Evolutionary conservation across 30 jellyfish, hydroid and myxozoan species (phyloP).

Genomic region (Rhopilema esculentum): DNA sequence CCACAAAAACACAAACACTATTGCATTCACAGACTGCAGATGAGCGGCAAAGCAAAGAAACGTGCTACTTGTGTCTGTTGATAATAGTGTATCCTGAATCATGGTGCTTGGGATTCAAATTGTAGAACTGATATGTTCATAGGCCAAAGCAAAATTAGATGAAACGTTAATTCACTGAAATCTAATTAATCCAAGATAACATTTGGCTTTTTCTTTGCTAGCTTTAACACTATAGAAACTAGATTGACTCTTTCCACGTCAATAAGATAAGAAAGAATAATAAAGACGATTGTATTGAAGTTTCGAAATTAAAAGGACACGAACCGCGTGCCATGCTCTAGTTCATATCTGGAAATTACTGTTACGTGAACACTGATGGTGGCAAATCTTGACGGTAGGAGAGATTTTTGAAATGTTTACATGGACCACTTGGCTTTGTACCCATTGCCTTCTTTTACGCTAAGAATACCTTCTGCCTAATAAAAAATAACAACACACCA

Average conservation of each 20-base stretch:
- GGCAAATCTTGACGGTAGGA: no score
- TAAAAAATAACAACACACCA: no score
- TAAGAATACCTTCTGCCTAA: no score
- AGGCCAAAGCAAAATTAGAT: background rate
- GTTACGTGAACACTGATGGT: no score
- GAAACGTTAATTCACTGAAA: background rate
- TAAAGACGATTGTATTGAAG: background rate
- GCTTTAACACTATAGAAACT: background rate
- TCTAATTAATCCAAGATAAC: background rate
- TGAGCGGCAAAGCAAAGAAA: background rate
- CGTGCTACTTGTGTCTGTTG: background rate
- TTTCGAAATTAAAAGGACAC: no score
- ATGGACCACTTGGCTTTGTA: no score
- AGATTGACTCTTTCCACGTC: background rate
- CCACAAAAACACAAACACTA: background rate
- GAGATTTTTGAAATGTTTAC: no score
- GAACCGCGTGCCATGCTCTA: no score
- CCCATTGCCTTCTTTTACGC: no score
- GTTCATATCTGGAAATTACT: no score
- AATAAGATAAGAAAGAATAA: background rate
- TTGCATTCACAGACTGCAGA: background rate
- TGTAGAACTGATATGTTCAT: background rate
- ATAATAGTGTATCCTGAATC: no score
- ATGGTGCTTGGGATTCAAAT: no score
- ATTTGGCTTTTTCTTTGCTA: background rate